These are phyloP conservation scores for Drosophila chauvacae DNA, from an alignment of 1,140 invertebrate genomes.

Conservation along the genomic window DNA sequence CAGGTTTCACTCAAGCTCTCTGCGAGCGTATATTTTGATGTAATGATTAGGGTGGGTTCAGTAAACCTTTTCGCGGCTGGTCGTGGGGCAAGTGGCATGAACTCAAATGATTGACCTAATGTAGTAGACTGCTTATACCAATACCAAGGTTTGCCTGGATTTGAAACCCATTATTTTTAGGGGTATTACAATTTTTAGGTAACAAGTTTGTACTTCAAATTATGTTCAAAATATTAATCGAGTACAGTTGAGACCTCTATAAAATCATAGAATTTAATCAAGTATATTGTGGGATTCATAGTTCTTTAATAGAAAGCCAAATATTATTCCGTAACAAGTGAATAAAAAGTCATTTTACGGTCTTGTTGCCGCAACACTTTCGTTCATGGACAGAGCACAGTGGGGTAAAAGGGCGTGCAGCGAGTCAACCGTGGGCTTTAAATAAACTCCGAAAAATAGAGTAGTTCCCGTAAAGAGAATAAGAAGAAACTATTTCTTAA, in stretches of 20 bases:
- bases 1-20: constrained; percentile 8
- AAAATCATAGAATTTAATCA: no score
- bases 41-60: constrained; percentile 47
- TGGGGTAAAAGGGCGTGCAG: background rate
- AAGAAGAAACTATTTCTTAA: no score
- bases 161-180: background rate
- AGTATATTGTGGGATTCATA: no score
- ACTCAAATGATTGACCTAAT: constrained; percentile 11
- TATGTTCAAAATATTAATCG: no score
- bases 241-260: no score
- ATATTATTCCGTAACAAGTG: background rate
- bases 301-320: background rate
- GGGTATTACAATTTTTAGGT: no score
- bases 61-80: background rate
- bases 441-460: no score
- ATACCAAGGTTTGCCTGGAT: background rate
- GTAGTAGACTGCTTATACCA: background rate
- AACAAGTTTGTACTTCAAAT: no score
- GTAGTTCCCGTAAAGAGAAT: no score
- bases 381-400: background rate
- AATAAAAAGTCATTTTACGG: background rate
- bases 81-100: constrained; percentile 10
- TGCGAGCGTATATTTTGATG: constrained; percentile 50
- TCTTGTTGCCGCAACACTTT: constrained; percentile 16
- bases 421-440: background rate